Percentiles rank a stretch among this genome's conserved stretches.
Conservation (phyloP, 2,888 invertebrate species). For the Ceraclea dissimilis region DNA sequence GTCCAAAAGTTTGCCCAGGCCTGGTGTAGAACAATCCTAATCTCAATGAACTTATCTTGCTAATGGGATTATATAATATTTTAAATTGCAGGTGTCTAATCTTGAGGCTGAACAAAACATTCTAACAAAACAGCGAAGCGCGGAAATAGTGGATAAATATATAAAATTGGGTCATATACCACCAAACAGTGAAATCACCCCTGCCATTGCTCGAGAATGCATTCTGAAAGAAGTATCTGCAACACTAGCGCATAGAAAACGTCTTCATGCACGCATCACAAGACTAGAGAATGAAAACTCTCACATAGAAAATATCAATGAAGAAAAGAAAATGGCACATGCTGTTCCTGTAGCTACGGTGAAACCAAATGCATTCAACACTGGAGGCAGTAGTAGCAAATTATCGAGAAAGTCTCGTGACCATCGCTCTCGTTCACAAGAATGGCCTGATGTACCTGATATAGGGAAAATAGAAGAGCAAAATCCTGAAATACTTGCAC, state of each 20-base stretch:
- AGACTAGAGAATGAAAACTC: conserved; percentile 72
- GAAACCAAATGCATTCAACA: conserved; percentile 41
- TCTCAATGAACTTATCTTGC: too few species aligned
- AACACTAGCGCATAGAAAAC: conserved; percentile 75
- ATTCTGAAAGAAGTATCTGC: conserved; percentile 81
- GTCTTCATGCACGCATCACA: conserved; percentile 72
- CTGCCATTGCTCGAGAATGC: conserved; percentile 68
- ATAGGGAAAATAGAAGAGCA: conserved; percentile 87
- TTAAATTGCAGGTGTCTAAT: conserved; percentile 42
- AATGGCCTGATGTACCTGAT: conserved; percentile 88
- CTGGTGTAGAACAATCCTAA: too few species aligned
- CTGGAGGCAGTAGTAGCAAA: conserved; percentile 34
- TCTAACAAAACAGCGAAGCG: conserved; percentile 63
- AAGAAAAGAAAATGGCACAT: conserved; percentile 50
- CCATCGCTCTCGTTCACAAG: conserved; percentile 73
- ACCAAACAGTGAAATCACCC: conserved; percentile 52
- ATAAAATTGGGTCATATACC: conserved; percentile 48
- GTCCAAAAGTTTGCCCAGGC: too few species aligned
- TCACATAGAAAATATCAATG: conserved; percentile 63
- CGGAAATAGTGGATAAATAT: conserved; percentile 69
- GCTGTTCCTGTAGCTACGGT: conserved; percentile 41
- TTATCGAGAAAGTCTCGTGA: conserved; percentile 59
- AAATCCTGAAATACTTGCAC: conserved; percentile 82
- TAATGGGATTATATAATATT: too few species aligned
- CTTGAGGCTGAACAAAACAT: conserved; percentile 72